phyloP scores from a whole-genome alignment of 2,888 invertebrate species.

The Hylaea fasciaria region DNA sequence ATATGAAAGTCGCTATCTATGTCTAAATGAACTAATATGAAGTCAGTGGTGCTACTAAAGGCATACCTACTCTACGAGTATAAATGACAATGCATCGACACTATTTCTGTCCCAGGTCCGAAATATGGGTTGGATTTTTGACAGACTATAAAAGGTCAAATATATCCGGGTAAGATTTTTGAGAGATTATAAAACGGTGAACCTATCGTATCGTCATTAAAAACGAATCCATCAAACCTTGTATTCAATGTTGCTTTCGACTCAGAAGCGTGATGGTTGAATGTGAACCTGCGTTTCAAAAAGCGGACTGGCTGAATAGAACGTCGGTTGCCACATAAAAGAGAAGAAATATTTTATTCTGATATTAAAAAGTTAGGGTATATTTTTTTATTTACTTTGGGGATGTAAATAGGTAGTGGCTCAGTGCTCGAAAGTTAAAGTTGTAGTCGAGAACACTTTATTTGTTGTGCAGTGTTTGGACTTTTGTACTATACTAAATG shows the following conservation, averaged over 20 bases:
- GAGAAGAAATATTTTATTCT: slow-evolving; percentile 26
- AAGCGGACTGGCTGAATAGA: slow-evolving; percentile 48
- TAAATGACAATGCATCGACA: too few relatives aligned
- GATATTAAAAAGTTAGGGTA: slow-evolving; percentile 11
- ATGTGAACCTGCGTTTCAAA: slow-evolving; percentile 48
- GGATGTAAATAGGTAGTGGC: not conserved
- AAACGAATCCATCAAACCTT: slow-evolving; percentile 42
- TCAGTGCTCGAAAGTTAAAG: too few relatives aligned
- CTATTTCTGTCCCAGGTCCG: too few relatives aligned
- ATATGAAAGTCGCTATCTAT: too few relatives aligned
- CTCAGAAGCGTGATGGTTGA: slow-evolving; percentile 49
- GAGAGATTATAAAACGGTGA: not conserved
- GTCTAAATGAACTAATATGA: too few relatives aligned
- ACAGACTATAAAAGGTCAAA: too few relatives aligned
- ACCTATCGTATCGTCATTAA: slow-evolving; percentile 35
- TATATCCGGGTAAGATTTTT: slow-evolving; percentile 14
- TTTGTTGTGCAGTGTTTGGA: too few relatives aligned
- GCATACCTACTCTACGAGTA: too few relatives aligned
- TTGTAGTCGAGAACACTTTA: too few relatives aligned
- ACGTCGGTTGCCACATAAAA: slow-evolving; percentile 44
- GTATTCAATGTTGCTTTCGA: slow-evolving; percentile 56
- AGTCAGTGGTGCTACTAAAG: too few relatives aligned
- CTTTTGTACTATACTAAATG: too few relatives aligned
- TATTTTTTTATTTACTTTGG: not conserved
- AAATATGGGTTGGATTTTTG: too few relatives aligned